Evolutionary conservation across 2,888 invertebrate species (phyloP), one percentile per base, ranked within the genome.

Genomic region (Tyria jacobaeae): DNA sequence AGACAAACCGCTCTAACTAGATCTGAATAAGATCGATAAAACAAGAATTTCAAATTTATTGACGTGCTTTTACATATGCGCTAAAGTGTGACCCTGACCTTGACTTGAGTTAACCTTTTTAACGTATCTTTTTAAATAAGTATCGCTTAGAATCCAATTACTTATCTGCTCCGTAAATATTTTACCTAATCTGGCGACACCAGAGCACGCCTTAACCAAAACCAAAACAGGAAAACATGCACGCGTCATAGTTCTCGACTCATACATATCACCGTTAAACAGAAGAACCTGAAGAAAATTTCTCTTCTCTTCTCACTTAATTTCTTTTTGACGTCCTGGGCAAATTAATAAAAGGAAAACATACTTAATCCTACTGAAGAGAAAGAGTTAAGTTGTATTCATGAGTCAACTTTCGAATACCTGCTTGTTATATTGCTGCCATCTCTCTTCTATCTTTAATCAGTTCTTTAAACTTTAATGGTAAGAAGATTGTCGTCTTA

Each of bases 31-130:
- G 53, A 63, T 57, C 49, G 57, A 56, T 52, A 59, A 41, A 58
- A 65, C 66, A 10, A 63, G 76, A 55, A 60, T 60, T 64, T 62
- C 53, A 63, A 52, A 75, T 68, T 70, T 66, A 70, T 58, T 58
- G 55, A 31, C 34, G 51, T 50, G 50, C 59, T 68, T 64, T 66
- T 58, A 37, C 17, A 14, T 58, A 17, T 34, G 48, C 25, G 17
- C n/a, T n/a, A n/a, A n/a, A n/a, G n/a, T n/a, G n/a, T 37, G 14
- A 44, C 51, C 5, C n/a, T 12, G 27, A n/a, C 44, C 53, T 57
- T 57, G 64, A 21, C 52, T 34, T 34, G 27, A 35, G 48, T 41
- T 64, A 49, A 27, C 41, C 49, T 54, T 50, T 25, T 24, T 3
- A 44, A 35, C 34, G 25, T 57, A 10, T 49, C 31, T n/a, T 48